phyloP scores from a whole-genome alignment of 2,888 invertebrate species.

The Rhingia rostrata region DNA sequence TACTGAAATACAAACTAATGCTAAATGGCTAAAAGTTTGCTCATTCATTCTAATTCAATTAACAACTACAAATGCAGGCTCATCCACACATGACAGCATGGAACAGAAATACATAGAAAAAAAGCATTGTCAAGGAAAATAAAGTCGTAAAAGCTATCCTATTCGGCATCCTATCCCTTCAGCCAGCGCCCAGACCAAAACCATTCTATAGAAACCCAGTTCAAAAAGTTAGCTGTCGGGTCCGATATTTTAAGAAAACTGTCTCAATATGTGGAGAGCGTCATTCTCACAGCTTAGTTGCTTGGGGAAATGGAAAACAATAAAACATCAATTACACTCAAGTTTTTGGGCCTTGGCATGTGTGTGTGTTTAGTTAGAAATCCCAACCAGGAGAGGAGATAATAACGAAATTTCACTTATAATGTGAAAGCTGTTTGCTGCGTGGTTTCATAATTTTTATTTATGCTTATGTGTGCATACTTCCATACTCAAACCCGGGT shows the following conservation, averaged over 20 bases:
- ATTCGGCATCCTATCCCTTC: constrained; percentile 25
- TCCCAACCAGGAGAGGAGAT: constrained; percentile 50
- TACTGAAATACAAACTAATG: constrained; percentile 52
- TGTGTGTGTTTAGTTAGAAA: constrained; percentile 23
- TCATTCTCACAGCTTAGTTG: constrained; percentile 54
- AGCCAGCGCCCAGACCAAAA: constrained; percentile 12
- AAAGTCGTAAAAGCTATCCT: constrained; percentile 61
- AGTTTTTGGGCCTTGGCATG: constrained; percentile 24
- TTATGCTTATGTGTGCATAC: constrained; percentile 52
- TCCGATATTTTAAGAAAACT: constrained; percentile 71
- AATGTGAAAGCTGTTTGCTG: constrained; percentile 70
- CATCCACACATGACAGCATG: constrained; percentile 55
- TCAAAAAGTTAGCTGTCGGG: constrained; percentile 55
- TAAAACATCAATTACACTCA: constrained; percentile 72
- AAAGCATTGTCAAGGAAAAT: constrained; percentile 78
- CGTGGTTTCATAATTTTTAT: constrained; percentile 72
- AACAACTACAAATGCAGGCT: constrained; percentile 77
- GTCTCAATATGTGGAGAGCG: constrained; percentile 62
- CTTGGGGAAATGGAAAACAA: constrained; percentile 60
- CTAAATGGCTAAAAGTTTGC: constrained; percentile 58
- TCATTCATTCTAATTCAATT: constrained; percentile 80
- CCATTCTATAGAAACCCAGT: constrained; percentile 32
- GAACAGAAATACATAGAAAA: constrained; percentile 21
- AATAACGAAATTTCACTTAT: constrained; percentile 68
- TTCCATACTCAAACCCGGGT: constrained; percentile 12